Evolutionary conservation across 1,140 invertebrate genomes (phyloP), one percentile per base, ranked within the genome.

Genomic region (Camponotus vicinus): DNA sequence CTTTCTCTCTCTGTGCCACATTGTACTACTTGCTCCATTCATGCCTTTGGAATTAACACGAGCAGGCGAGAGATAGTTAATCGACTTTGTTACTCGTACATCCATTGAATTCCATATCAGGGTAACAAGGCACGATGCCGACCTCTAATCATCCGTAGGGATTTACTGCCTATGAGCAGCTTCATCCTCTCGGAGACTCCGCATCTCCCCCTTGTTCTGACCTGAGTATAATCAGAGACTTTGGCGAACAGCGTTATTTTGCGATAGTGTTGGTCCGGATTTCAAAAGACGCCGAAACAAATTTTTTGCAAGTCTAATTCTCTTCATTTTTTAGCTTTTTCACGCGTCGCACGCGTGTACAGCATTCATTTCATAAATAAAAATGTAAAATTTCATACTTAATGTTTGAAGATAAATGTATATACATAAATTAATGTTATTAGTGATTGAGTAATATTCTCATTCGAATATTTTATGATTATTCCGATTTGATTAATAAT

Each of bases 41-140:
- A 70, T 9, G 49, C 66, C 64, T 70, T 80, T 80, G 34, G 15
- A 11, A 64, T 27, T 40, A 61, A 79, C 55, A 11, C 34, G 59
- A 57, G 52, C 64, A 57, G 34, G 55, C 59, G 45, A 61, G 61
- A 83, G 70, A 77, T 55, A 21, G 76, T 63, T 89, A 87, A 90
- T 89, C 87, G 64, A 70, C 75, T 80, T 80, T 70, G 67, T 79
- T 85, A 76, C 37, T 85, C 69, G 76, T 88, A 64, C 55, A 42
- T 88, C 86, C 83, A 89, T 89, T 89, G 88, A 88, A 89, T 89
- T 89, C 76, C 86, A 77, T 88, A 89, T 89, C 82, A 86, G 52
- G 69, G 88, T 89, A 89, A 89, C 88, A 82, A 89, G 88, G 70
- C 82, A 59, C 82, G 57, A 27, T 55, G 75, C 88, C 88, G 88